These are phyloP conservation scores for Pristionchus maxplancki DNA, from an alignment of 2,888 invertebrate genomes.

Conservation along the genomic window DNA sequence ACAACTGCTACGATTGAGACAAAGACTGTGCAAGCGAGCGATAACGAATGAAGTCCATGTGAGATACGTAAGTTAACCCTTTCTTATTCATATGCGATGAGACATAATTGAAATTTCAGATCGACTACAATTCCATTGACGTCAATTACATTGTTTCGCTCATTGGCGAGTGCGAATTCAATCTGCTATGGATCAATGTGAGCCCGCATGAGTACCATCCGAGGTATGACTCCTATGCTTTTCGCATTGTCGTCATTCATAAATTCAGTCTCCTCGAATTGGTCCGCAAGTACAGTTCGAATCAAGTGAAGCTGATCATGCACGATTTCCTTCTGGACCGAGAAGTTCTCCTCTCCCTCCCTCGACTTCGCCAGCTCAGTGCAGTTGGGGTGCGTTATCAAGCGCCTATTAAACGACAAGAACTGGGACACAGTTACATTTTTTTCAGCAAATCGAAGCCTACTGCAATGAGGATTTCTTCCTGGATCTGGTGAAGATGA, in stretches of 20 bases:
- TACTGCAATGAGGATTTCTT: neutral
- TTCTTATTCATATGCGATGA: neutral
- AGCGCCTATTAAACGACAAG: no score
- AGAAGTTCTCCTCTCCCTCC: neutral
- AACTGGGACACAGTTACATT: neutral
- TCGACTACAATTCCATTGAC: neutral
- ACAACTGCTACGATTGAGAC: neutral
- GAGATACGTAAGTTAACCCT: neutral
- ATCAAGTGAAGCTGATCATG: slow-evolving; percentile 3
- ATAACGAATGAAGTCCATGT: neutral
- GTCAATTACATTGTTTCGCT: neutral
- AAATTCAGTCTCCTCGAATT: neutral
- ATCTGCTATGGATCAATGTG: neutral
- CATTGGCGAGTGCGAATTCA: neutral
- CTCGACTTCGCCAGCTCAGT: neutral
- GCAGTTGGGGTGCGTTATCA: neutral
- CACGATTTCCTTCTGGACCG: neutral
- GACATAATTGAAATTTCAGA: neutral
- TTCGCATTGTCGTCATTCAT: neutral
- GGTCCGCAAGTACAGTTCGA: neutral
- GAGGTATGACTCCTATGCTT: neutral
- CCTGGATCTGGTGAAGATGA: neutral
- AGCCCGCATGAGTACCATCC: neutral
- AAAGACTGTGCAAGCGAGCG: neutral
- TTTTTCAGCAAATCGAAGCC: neutral